Conservation (phyloP, 1,140 invertebrate genomes). For the Drosophila kepulauana region DNA sequence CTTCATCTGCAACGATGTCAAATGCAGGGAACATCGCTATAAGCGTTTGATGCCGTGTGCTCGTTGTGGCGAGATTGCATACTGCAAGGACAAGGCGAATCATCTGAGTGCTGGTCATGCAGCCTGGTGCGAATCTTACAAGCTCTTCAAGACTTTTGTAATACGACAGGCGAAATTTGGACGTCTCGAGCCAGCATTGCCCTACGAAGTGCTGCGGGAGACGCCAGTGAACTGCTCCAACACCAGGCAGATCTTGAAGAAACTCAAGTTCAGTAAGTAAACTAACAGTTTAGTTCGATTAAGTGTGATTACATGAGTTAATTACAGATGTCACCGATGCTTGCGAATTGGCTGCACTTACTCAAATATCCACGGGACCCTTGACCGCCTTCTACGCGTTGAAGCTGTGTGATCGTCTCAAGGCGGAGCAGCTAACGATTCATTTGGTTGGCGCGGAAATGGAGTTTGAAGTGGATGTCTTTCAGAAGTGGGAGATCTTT, state of each 20-base stretch:
- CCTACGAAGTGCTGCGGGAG: slow-evolving; percentile 85
- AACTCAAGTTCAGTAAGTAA: slow-evolving; percentile 62
- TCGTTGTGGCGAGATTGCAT: slow-evolving; percentile 87
- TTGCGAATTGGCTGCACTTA: slow-evolving; percentile 88
- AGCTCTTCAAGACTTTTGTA: slow-evolving; percentile 86
- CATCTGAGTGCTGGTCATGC: slow-evolving; percentile 85
- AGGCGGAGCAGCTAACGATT: slow-evolving; percentile 62
- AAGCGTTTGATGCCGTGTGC: slow-evolving; percentile 86
- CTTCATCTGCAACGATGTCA: slow-evolving; percentile 86
- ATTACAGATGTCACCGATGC: slow-evolving; percentile 85
- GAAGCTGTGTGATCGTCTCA: slow-evolving; percentile 84
- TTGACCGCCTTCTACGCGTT: slow-evolving; percentile 88
- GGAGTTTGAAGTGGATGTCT: slow-evolving; percentile 89
- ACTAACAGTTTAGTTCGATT: not conserved
- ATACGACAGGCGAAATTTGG: slow-evolving; percentile 86
- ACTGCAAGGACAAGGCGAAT: slow-evolving; percentile 85
- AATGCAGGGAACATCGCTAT: slow-evolving; percentile 86
- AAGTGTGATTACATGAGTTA: not conserved
- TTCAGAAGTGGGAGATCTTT: slow-evolving; percentile 90
- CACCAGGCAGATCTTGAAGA: slow-evolving; percentile 64
- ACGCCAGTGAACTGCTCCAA: slow-evolving; percentile 60
- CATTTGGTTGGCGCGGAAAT: slow-evolving; percentile 87
- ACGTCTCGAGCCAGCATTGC: slow-evolving; percentile 86
- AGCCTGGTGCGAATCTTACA: slow-evolving; percentile 86
- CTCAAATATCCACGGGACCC: slow-evolving; percentile 88